Base-by-base conservation (phyloP, 2,113 vertebrate species). In the Cromileptes altivelis region DNA sequence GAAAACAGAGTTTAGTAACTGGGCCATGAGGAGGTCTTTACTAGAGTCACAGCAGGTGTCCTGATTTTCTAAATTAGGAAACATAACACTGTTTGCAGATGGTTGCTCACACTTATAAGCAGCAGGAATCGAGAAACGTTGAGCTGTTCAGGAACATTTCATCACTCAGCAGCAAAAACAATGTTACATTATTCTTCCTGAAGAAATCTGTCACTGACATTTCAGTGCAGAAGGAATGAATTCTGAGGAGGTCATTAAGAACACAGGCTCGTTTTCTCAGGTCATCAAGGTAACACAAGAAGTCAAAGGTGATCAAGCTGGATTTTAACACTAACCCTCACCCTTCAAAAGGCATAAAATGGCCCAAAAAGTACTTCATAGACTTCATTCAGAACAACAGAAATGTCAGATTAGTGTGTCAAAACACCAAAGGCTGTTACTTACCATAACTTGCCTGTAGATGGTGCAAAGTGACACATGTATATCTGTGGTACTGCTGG, bases 381-480 rank as follows among this genome's bases (percentile, higher is more conserved):
- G 37, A 2, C 10, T 45, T 45, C 1, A 57, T 50, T 30, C 9
- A 30, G n/a, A 49, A 3, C 23, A 12, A 52, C 25, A 53, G 21
- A 53, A 70, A 18, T 8, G 67, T 19, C 47, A 69, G 4, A 53
- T 37, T 53, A n/a, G 19, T 33, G 18, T 49, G 42, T 53, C 10
- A 40, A 42, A 55, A 42, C 13, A 4, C 49, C 23, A 25, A 40
- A 53, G 13, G 57, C 33, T 17, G 3, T 30, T 25, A 56, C 78
- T 71, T 56, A 80, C 77, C 68, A 18, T 45, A 37, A 42, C 40
- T 13, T 40, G 21, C 21, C 62, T 68, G 55, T 68, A 60, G 79
- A 60, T 42, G 60, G 70, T 73, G 52, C 78, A 71, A 64, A 40
- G 57, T 15, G 21, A n/a, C 15, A 67, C 23, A 0, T 10, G n/a